Evolutionary conservation across 2,113 vertebrate genomes (phyloP), one percentile per base, ranked within the genome.

Genomic region (Hemicordylus capensis): DNA sequence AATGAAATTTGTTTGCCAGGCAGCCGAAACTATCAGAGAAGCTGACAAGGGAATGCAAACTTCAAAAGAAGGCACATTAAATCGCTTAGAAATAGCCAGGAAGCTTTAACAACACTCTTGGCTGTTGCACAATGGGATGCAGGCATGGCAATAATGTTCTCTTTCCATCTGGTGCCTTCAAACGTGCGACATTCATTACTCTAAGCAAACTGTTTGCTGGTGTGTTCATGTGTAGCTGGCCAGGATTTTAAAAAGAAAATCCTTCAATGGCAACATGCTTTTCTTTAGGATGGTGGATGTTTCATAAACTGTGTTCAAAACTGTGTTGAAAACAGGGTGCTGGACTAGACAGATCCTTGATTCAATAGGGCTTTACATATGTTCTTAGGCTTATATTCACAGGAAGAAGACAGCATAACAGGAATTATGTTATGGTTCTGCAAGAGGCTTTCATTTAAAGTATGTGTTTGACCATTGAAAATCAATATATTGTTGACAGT

Each of bases 131-230:
- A 93, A 89, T 89, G 89, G 89, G 80, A 90, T 93, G 84, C 87
- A 90, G 90, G 87, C 95, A 91, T 78, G 91, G 94, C 88, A 92
- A 0, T 95, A 92, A 94, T 91, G 83, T 95, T 93, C 91, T 93
- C 87, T 87, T 93, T 95, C 92, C 87, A 93, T 94, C 91, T 92
- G 89, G 90, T 92, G 87, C 93, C 91, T 95, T 85, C 88, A 92
- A 89, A 89, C 88, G 90, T 94, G 80, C 81, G 94, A 90, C 90
- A 89, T 92, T 92, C 87, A 80, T 93, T 94, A 89, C 89, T 92
- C 88, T 92, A 88, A 91, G 90, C 90, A 93, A 92, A 91, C 87
- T 90, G 86, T 90, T 95, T 91, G 85, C 88, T 92, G 90, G 90
- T 88, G 88, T 80, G 81, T 93, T 95, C 90, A 70, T 88, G 81